Conservation (phyloP, 2,888 invertebrate species). For the Shargacucullia verbasci region DNA sequence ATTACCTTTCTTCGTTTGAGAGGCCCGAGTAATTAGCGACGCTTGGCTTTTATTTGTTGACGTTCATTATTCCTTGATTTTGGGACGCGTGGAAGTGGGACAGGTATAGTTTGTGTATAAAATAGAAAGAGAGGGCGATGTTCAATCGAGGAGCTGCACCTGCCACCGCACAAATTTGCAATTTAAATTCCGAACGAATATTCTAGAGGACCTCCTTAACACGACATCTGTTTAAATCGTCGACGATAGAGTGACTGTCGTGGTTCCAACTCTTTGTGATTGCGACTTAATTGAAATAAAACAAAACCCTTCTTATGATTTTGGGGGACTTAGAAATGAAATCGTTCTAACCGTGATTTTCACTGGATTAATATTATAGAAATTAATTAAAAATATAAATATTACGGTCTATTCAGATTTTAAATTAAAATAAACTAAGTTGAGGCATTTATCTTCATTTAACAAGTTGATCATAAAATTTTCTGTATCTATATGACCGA, state of each 20-base stretch:
- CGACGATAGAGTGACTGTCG: constrained; percentile 86
- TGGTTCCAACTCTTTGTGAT: constrained; percentile 83
- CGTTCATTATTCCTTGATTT: constrained; percentile 88
- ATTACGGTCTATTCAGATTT: constrained; percentile 5
- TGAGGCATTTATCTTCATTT: neutral
- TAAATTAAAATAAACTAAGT: constrained; percentile 9
- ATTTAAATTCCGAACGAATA: constrained; percentile 88
- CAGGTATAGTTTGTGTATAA: constrained; percentile 62
- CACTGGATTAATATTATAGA: constrained; percentile 44
- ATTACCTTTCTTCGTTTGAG: constrained; percentile 86
- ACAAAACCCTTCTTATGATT: constrained; percentile 80
- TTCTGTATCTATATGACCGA: neutral
- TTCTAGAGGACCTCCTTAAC: constrained; percentile 88
- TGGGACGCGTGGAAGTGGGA: constrained; percentile 72
- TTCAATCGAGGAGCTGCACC: constrained; percentile 84
- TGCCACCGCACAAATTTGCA: constrained; percentile 88
- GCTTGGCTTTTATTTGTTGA: constrained; percentile 89
- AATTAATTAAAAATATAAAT: constrained; percentile 26
- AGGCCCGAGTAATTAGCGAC: constrained; percentile 87
- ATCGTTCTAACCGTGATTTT: constrained; percentile 62
- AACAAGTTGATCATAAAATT: neutral
- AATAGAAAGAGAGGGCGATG: constrained; percentile 73
- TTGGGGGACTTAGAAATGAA: constrained; percentile 65
- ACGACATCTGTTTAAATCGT: constrained; percentile 89
- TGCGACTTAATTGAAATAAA: constrained; percentile 87